Conservation (phyloP, 1,140 invertebrate genomes). For the Sycobia sp. region DNA sequence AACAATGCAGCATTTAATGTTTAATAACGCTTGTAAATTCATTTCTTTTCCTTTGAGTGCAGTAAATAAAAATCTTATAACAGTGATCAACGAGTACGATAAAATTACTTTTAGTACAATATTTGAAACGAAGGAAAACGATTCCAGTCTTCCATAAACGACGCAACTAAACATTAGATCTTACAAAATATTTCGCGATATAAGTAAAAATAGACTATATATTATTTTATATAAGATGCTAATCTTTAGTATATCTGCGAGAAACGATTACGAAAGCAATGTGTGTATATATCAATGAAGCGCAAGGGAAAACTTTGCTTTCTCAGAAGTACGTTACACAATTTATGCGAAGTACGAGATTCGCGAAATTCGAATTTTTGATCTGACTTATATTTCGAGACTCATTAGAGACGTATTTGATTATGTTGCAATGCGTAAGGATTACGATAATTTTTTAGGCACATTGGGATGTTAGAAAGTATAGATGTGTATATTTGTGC, state of each 20-base stretch:
- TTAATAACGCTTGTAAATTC: too few species aligned
- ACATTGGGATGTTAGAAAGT: constrained; percentile 37
- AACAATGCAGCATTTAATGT: too few species aligned
- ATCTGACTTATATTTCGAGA: constrained; percentile 25
- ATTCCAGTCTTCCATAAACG: neutral
- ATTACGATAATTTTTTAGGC: constrained; percentile 37
- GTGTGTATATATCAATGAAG: neutral
- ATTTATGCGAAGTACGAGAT: too few species aligned
- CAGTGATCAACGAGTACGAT: too few species aligned
- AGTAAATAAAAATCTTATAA: too few species aligned
- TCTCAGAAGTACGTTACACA: neutral
- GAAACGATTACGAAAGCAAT: neutral
- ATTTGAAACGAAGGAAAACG: neutral
- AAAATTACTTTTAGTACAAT: too few species aligned
- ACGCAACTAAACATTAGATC: too few species aligned
- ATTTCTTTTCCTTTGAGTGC: too few species aligned
- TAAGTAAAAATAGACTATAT: constrained; percentile 2
- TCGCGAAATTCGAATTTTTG: constrained; percentile 1
- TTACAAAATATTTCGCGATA: neutral
- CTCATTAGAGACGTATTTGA: constrained; percentile 16
- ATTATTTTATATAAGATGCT: neutral
- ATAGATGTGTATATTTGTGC: too few species aligned
- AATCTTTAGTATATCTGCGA: neutral
- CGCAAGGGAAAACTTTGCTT: neutral
- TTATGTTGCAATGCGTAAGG: constrained; percentile 17